A percentile compares a stretch with the other conserved stretches of the same genome.
Evolutionary conservation across 2,797 vertebrate species (phyloP).

Genomic region (Anas capensis): DNA sequence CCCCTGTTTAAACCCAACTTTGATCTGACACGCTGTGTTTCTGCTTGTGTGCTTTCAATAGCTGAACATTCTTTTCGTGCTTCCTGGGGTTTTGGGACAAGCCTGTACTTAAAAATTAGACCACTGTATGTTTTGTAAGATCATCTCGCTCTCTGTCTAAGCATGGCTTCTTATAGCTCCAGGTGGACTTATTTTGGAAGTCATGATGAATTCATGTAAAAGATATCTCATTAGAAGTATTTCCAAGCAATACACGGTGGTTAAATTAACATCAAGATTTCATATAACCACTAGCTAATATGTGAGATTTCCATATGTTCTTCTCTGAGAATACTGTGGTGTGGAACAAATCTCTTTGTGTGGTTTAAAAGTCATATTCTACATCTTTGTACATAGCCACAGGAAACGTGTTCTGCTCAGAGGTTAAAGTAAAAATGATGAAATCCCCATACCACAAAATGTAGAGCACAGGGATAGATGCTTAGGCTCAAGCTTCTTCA

Average conservation of each 20-base stretch:
- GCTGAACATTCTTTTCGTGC: constrained; percentile 71
- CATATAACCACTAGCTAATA: not conserved
- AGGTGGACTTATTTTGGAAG: constrained; percentile 2
- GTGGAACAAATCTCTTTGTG: not conserved
- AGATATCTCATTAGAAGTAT: not conserved
- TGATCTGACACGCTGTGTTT: not conserved
- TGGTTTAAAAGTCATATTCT: not conserved
- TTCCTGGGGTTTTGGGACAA: constrained; percentile 54
- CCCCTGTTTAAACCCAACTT: not conserved
- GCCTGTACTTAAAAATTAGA: constrained; percentile 64
- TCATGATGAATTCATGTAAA: not conserved
- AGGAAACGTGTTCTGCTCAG: not conserved
- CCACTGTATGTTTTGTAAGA: not conserved
- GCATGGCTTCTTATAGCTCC: constrained; percentile 31
- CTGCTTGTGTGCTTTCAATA: not conserved
- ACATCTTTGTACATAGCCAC: not conserved
- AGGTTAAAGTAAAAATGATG: not conserved
- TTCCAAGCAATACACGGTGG: not conserved
- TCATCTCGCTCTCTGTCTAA: constrained; percentile 51
- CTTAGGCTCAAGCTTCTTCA: not conserved
- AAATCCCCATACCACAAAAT: not conserved
- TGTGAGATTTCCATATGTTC: not conserved
- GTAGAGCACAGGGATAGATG: not conserved
- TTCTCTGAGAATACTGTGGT: not conserved
- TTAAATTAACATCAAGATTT: not conserved